Percentiles rank a stretch among this genome's conserved stretches.
These are phyloP conservation scores for Leucophenga varia DNA, from an alignment of 1,140 invertebrate species.

Conservation along the genomic window DNA sequence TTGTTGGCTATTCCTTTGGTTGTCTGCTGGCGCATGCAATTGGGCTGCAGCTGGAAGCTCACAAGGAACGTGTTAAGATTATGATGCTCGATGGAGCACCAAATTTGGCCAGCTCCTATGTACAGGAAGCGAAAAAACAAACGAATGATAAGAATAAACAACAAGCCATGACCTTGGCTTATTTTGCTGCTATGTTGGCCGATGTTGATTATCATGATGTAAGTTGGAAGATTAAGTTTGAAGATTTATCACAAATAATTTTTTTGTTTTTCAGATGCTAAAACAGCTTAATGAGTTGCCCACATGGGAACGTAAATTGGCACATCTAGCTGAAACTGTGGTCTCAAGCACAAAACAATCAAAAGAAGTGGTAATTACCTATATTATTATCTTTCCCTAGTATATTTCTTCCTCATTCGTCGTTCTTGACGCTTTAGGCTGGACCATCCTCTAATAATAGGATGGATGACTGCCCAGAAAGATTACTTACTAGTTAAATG, in stretches of 20 bases:
- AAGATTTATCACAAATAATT: background rate
- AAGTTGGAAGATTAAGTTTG: background rate
- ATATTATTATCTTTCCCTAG: too few relatives aligned
- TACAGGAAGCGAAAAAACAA: constrained; percentile 65
- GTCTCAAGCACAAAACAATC: constrained; percentile 37
- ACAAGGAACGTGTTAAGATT: constrained; percentile 64
- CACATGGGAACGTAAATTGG: constrained; percentile 55
- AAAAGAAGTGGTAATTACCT: constrained; percentile 37
- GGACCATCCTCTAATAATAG: too few relatives aligned
- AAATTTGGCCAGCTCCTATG: constrained; percentile 81
- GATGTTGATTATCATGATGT: constrained; percentile 66
- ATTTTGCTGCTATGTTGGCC: constrained; percentile 79
- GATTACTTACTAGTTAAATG: too few relatives aligned
- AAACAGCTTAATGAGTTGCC: constrained; percentile 56
- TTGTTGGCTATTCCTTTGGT: constrained; percentile 95
- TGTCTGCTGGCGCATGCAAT: constrained; percentile 92
- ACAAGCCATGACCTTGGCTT: constrained; percentile 74
- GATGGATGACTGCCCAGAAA: too few relatives aligned
- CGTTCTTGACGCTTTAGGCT: too few relatives aligned
- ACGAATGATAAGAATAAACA: constrained; percentile 56
- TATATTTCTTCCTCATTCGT: too few relatives aligned
- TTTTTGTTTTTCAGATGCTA: constrained; percentile 19
- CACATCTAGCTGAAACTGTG: constrained; percentile 60
- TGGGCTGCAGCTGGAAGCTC: constrained; percentile 77
- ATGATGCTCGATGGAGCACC: constrained; percentile 90